These are phyloP conservation scores for Actinia equina DNA, from an alignment of 64 coral and sea anemone species.

Conservation along the genomic window DNA sequence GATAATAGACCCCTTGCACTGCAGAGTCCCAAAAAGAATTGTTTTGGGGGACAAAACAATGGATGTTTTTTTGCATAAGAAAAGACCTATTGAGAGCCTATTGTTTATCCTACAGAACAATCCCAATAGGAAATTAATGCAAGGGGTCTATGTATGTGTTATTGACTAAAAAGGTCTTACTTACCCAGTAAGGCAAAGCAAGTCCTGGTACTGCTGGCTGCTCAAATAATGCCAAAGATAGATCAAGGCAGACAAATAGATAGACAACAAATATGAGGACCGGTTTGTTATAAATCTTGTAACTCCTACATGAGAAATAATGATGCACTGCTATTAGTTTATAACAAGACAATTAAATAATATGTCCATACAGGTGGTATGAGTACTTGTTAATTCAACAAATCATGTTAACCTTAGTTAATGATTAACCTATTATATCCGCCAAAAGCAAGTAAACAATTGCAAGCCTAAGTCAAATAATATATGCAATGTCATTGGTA, in stretches of 20 bases:
- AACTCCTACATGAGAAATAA: conserved; percentile 46
- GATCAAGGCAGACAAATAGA: conserved; percentile 70
- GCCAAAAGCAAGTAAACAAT: not conserved
- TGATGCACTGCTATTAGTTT: not conserved
- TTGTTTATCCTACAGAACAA: too few relatives aligned
- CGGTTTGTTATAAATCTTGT: conserved; percentile 89
- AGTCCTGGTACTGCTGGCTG: conserved; percentile 71
- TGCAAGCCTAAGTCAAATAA: not conserved
- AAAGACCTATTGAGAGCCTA: too few relatives aligned
- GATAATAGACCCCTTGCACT: too few relatives aligned
- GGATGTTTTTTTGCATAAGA: too few relatives aligned
- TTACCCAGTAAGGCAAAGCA: conserved; percentile 86
- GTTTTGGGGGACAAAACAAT: too few relatives aligned
- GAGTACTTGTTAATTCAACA: not conserved
- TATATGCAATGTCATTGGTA: not conserved
- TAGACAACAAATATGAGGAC: conserved; percentile 57
- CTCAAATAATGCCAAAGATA: conserved; percentile 83
- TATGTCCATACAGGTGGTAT: not conserved
- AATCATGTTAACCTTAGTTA: not conserved
- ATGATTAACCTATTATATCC: not conserved
- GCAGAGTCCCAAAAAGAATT: too few relatives aligned
- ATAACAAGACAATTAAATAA: not conserved
- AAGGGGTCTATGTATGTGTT: too few relatives aligned
- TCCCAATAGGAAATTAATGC: too few relatives aligned
- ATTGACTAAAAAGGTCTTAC: not conserved